Percentiles rank a stretch among this genome's conserved stretches.
Evolutionary conservation across 2,888 invertebrate genomes (phyloP).

Genomic region (Brachyptera putata): DNA sequence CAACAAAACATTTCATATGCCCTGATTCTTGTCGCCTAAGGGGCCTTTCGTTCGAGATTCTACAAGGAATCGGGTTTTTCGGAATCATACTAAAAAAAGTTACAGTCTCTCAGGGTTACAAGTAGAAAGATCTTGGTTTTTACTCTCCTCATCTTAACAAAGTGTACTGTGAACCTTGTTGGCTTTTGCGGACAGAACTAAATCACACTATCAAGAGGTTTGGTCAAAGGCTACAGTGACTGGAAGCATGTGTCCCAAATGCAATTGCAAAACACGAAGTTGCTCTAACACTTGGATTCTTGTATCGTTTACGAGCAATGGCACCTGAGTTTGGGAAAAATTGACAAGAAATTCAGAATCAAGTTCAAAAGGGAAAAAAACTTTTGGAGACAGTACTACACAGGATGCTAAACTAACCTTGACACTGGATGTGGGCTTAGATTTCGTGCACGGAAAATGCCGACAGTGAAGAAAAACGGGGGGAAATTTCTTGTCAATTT

Average conservation of each 20-base stretch:
- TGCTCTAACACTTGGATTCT: neutral
- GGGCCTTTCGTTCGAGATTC: too few species aligned
- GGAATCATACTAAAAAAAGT: too few species aligned
- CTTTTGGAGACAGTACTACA: neutral
- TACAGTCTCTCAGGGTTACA: neutral
- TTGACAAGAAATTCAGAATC: neutral
- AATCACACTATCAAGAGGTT: neutral
- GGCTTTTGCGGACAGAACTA: neutral
- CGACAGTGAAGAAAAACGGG: constrained; percentile 28
- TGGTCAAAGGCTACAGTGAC: neutral
- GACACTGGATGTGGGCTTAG: constrained; percentile 1
- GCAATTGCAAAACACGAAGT: neutral
- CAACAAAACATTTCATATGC: too few species aligned
- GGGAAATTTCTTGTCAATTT: neutral
- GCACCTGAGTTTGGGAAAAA: neutral
- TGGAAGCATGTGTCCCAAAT: neutral
- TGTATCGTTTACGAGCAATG: neutral
- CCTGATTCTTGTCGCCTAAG: too few species aligned
- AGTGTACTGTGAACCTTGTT: neutral
- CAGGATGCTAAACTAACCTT: neutral
- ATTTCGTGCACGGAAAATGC: constrained; percentile 27
- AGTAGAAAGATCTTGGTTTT: neutral
- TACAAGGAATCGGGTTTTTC: too few species aligned
- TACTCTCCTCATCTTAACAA: neutral
- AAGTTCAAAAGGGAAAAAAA: neutral